Conservation (phyloP, 2,888 invertebrate species). For the Rotaria macrura region DNA sequence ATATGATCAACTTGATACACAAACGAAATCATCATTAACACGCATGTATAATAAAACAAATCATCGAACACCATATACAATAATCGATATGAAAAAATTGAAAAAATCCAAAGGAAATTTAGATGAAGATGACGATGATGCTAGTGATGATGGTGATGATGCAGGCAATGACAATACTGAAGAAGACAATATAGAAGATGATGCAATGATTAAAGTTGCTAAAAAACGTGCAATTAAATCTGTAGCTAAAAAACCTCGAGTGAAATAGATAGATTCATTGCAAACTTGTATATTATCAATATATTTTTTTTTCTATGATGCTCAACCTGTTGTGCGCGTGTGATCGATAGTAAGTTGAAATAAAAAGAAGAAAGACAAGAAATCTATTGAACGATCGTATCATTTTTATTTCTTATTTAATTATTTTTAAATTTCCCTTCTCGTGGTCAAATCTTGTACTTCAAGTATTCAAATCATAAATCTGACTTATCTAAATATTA, state of each 20-base stretch:
- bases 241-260: neutral
- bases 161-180: constrained; percentile 18
- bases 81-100: constrained; percentile 29
- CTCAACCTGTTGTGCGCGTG: neutral
- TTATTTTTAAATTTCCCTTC: no score
- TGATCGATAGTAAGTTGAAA: neutral
- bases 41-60: constrained; percentile 30
- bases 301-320: neutral
- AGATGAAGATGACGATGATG: constrained; percentile 26
- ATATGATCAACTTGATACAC: constrained; percentile 27
- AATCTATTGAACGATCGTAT: neutral
- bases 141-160: neutral
- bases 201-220: constrained; percentile 32
- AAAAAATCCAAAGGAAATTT: constrained; percentile 16
- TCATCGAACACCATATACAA: constrained; percentile 22
- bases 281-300: neutral
- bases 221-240: constrained; percentile 14
- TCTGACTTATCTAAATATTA: no score
- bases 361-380: neutral
- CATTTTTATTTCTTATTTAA: neutral
- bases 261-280: neutral
- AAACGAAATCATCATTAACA: constrained; percentile 32
- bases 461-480: no score
- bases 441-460: no score
- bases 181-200: neutral